Base-by-base conservation (phyloP, 1,140 invertebrate genomes). In the Drosophila nikananu region DNA sequence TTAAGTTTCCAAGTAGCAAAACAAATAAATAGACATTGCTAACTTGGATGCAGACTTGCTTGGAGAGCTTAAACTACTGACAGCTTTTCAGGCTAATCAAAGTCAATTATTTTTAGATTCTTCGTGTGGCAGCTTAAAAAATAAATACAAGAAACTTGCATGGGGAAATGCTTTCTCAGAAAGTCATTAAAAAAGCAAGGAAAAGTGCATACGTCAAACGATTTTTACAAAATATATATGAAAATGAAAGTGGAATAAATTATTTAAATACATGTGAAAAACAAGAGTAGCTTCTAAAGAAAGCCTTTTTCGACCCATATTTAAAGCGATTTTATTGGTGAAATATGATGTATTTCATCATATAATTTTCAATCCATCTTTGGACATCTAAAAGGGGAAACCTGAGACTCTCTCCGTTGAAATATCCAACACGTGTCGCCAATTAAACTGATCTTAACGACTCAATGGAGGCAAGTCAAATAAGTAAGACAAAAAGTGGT, bases 351-450 rank as follows among this genome's bases (percentile, higher is more conserved):
- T 58, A 58, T 63, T 27, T 35, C 19, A 59, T 23, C 25, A 19
- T 15, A 65, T 41, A 42, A 2, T 12, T 1, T 7, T 32, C 25
- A 15, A 25, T 42, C 17, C 27, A 7, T 42, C 7, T 60, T 23
- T 32, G 12, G 37, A 30, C 17, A 62, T 7, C 44, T 15, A 8
- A 12, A 32, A 21, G 37, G 17, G 35, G 48, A 39, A 71, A 55
- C 32, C 41, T 23, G 64, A 71, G 23, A 44, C 63, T 52, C 30
- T 37, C 55, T 35, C 12, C n/a, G 15, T n/a, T 25, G 10, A 32
- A 52, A 61, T 73, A 74, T 73, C 21, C 71, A 42, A 37, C 67
- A 74, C 71, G 71, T 74, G 71, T 60, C 35, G 49, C 32, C 70
- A 73, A 74, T 74, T 61, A 74, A 52, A 61, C n/a, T 19, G 39